Base-by-base conservation (phyloP, 2,888 invertebrate species). In the Calameuta pallipes region DNA sequence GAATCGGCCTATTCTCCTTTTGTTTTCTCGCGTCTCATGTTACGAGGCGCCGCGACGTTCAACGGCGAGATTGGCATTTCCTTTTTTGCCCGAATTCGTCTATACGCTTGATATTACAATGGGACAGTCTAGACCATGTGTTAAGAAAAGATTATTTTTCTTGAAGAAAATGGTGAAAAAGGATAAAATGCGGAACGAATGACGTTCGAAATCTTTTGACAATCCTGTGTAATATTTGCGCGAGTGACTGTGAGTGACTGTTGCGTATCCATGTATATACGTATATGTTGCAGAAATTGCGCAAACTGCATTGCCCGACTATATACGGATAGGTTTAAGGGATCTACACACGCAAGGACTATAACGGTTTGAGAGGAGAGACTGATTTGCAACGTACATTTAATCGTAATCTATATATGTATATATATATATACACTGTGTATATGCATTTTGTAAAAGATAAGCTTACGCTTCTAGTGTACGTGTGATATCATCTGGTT, bases 41-140 rank as follows among this genome's bases (percentile, higher is more conserved):
- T 68, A 12, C 77, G 31, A 41, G 73, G 75, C 33, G 13, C 78
- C 76, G 80, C 69, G 35, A 74, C 69, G 37, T 33, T 56, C 70
- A 75, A 78, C 78, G 79, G 56, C 41, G 9, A 56, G 23, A 56
- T 56, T 56, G 56, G 56, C 56, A 56, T 23, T 56, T 56, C 56
- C 56, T 56, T 23, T 23, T 23, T 33, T 56, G 34, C 75, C 31
- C 69, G 12, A 73, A 73, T 71, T 77, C 36, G 73, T 76, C 73
- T 35, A 9, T 56, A 56, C 23, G 23, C 6, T 56, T 56, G 23
- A 56, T 23, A 56, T 23, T 74, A 82, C 79, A 75, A 89, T 90
- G 89, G 88, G 85, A 85, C 82, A 83, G 31, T 80, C 81, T 56
- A 85, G 87, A 79, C 84, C 82, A 11, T 85, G 84, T 6, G 85